Percentiles rank a stretch among this genome's conserved stretches.
Conservation (phyloP, 1,140 invertebrate genomes). For the Bombus consobrinus region DNA sequence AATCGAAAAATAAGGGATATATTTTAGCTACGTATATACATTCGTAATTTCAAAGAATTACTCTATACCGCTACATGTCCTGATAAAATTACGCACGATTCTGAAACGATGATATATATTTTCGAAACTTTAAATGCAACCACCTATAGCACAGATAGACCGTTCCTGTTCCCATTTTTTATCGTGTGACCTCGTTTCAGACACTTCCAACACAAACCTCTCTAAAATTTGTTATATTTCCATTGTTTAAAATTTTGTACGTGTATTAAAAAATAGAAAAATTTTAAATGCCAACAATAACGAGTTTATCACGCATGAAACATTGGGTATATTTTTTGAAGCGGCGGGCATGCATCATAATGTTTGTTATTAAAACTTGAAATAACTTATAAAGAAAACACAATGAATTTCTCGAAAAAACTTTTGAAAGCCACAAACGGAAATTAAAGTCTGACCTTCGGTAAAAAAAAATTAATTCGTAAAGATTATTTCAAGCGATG, state of each 20-base stretch:
- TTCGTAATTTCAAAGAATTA: neutral
- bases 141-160: neutral
- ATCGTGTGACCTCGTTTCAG: neutral
- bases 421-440: neutral
- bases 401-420: neutral
- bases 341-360: neutral
- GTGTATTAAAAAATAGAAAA: neutral
- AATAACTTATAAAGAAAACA: neutral
- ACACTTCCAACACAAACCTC: neutral
- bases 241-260: neutral
- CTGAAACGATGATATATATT: neutral
- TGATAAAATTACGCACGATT: neutral
- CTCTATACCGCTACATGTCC: no score
- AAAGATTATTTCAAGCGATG: no score
- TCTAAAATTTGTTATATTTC: neutral
- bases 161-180: neutral
- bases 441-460: no score
- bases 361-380: neutral
- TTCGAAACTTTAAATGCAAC: neutral
- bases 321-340: neutral
- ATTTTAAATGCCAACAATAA: neutral
- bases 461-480: no score
- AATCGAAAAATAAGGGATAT: no score
- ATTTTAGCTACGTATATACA: no score
- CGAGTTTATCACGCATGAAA: neutral